Evolutionary conservation across 2,888 invertebrate genomes (phyloP).

Genomic region (Pristionchus mayeri): DNA sequence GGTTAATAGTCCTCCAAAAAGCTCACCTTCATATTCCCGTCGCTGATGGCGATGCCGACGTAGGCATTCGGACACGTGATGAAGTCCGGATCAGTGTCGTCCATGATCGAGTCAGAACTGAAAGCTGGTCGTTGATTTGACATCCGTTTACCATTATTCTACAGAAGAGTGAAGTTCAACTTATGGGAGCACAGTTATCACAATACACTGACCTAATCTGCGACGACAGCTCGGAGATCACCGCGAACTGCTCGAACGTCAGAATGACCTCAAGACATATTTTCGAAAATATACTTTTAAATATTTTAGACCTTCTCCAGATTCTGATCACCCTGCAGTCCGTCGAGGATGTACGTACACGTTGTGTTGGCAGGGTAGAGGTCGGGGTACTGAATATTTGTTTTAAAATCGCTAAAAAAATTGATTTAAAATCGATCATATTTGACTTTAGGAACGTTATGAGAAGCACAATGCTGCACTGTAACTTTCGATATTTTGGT

Average conservation of each 20-base stretch:
- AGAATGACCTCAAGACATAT: conserved; percentile 59
- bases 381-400: conserved; percentile 75
- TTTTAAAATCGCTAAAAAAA: not conserved
- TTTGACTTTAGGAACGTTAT: no score
- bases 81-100: conserved; percentile 54
- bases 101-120: conserved; percentile 52
- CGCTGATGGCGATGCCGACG: conserved; percentile 68
- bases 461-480: no score
- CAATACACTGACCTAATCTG: conserved; percentile 9
- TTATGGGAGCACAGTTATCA: no score
- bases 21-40: conserved; percentile 66
- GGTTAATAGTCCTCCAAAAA: no score
- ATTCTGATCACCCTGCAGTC: conserved; percentile 87
- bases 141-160: no score
- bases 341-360: conserved; percentile 81
- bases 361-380: conserved; percentile 78
- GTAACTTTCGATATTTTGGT: not conserved
- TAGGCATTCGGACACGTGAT: conserved; percentile 67
- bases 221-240: conserved; percentile 55
- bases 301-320: conserved; percentile 64
- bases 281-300: not conserved
- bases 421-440: no score
- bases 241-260: conserved; percentile 67
- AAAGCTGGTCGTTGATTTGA: no score
- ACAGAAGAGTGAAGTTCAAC: no score